Base-by-base conservation (phyloP, 2,113 vertebrate genomes). In the Boleophthalmus pectinirostris region DNA sequence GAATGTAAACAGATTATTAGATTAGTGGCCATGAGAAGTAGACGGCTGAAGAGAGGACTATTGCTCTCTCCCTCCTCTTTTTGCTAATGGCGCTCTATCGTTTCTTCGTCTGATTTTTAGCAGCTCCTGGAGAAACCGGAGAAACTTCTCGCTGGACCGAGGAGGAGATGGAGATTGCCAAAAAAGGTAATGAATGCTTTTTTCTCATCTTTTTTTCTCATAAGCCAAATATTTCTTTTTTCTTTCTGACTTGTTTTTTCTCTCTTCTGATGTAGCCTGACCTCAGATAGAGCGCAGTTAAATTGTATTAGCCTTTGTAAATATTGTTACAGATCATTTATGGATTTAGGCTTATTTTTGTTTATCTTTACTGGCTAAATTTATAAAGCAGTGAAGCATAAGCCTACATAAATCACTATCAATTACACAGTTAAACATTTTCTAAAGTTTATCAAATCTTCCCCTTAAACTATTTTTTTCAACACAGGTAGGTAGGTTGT, bases 121-220 rank as follows among this genome's bases (percentile, higher is more conserved):
- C 92, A 95, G 96, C 95, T 90, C 91, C 94, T 69, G 82, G 94
- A 72, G 97, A 99, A 89, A 94, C 95, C 68, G 97, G 97, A 87
- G 98, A 99, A 92, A 98, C 98, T 81, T 99, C 97, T 82, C 96
- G 97, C 90, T 99, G 98, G 98, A 99, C 97, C 81, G 98, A 99
- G 92, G 98, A 99, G 93, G 98, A 99, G 93, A 99, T 99, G 98
- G 98, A 99, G 93, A 95, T 99, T 63, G 98, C 97, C 89, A 99
- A 99, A 93, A 98, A 98, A 96, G 98, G 98, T 99, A 95, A 88
- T 38, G 24, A 74, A 82, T 82, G 29, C 72, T 49, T 82, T 66
- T 3, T 77, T 74, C 29, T 69, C 56, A 1, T 38, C 43, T 72
- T 70, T 58, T 60, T 51, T 70, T 23, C 11, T 13, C 24, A 60